Base-by-base conservation (phyloP, 2,113 vertebrate genomes). In the Sisor rabdophorus region DNA sequence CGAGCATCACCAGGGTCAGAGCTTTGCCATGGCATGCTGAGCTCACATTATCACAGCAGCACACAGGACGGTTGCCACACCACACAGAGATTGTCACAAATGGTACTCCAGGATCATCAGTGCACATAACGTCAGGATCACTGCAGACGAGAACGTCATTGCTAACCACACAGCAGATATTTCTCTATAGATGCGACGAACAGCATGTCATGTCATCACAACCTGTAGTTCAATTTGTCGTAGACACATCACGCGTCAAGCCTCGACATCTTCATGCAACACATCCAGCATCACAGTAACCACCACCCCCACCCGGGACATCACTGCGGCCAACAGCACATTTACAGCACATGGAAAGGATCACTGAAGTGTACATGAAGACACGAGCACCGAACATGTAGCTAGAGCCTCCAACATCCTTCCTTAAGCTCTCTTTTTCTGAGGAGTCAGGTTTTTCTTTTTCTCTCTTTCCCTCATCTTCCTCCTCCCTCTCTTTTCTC, bases 301-400 rank as follows among this genome's bases (percentile, higher is more conserved):
- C n/a, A 65, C 52, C 52, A 16, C 52, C 52, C 22, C 16, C 84
- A 47, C 82, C 88, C 83, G 82, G 83, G 67, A 76, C 83, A 83
- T 77, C 84, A 83, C 81, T 71, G 80, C 75, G 53, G 74, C 84
- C 78, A 86, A 81, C 84, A 83, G 58, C 61, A 73, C 79, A 80
- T 59, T 69, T 60, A 78, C 88, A 82, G 77, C 85, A 90, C 30
- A 82, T 68, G 82, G 89, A 88, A 89, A 85, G 56, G 88, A 86
- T 87, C 82, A 82, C 81, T 26, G 86, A 86, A 64, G 88, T 86
- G 85, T 82, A 79, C 40, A 83, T 54, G 90, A 89, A 89, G 89
- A 91, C 87, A 89, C 87, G 84, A 86, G 82, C 87, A 88, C 88
- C 84, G 83, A 82, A 90, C 87, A 91, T 81, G 77, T 78, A 79